Conservation (phyloP, 2,797 vertebrate species). For the Thalassophryne amazonica region DNA sequence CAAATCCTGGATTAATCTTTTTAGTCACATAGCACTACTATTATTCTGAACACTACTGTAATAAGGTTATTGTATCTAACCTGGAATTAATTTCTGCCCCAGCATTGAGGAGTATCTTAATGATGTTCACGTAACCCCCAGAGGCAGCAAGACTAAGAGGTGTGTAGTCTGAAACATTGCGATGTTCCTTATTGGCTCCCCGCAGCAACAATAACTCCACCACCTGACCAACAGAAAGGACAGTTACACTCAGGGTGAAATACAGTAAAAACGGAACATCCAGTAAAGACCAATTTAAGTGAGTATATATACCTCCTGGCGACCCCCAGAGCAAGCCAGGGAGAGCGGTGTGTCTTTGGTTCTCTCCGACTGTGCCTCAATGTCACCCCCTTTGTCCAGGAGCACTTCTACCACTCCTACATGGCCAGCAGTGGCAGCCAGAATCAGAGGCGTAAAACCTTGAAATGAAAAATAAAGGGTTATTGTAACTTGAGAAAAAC, state of each 20-base stretch:
- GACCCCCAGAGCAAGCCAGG: constrained; percentile 94
- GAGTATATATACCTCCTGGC: constrained; percentile 86
- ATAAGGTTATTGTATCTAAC: constrained; percentile 56
- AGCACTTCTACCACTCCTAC: constrained; percentile 99
- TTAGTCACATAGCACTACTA: no score
- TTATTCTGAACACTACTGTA: no score
- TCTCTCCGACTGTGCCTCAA: constrained; percentile 98
- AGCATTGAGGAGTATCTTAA: constrained; percentile 98
- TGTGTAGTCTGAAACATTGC: constrained; percentile 98
- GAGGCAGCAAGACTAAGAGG: constrained; percentile 97
- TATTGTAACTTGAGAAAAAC: neutral
- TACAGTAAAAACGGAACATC: neutral
- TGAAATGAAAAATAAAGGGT: neutral
- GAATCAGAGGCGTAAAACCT: constrained; percentile 97
- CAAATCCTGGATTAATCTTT: no score
- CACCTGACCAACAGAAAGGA: constrained; percentile 75
- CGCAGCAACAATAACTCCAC: constrained; percentile 95
- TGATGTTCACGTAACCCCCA: constrained; percentile 98
- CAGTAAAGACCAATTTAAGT: neutral
- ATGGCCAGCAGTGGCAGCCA: constrained; percentile 97
- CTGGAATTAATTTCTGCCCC: constrained; percentile 99
- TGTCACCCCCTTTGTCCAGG: constrained; percentile 98
- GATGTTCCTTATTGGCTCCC: constrained; percentile 98
- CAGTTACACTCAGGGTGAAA: neutral
- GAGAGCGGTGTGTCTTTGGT: constrained; percentile 99